Evolutionary conservation across 2,888 invertebrate species (phyloP).

Genomic region (Zhengitettix transpicula): DNA sequence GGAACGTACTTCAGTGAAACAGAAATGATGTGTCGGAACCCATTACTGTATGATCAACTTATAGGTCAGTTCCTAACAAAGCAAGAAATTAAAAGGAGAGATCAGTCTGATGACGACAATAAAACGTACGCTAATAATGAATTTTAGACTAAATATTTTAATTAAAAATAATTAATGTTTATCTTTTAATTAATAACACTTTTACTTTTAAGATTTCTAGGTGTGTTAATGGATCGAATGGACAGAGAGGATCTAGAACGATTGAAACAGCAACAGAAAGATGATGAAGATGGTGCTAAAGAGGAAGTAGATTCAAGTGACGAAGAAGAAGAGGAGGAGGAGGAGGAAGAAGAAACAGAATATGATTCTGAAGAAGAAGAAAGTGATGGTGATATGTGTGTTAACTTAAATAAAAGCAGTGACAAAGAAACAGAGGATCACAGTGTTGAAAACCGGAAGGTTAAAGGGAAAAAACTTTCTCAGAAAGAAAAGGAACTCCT

Average conservation of each 20-base stretch:
- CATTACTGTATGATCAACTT: slow-evolving; percentile 75
- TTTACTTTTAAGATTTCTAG: slow-evolving; percentile 36
- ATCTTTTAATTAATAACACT: slow-evolving; percentile 2
- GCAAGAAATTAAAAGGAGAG: slow-evolving; percentile 50
- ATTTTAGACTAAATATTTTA: background rate
- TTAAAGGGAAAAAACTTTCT: slow-evolving; percentile 13
- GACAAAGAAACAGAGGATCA: slow-evolving; percentile 11
- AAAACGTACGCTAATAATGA: slow-evolving; percentile 25
- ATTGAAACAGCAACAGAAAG: slow-evolving; percentile 38
- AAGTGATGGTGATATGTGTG: background rate
- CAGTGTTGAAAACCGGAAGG: too few species aligned
- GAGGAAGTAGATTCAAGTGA: background rate
- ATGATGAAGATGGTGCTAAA: slow-evolving; percentile 20
- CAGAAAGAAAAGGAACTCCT: slow-evolving; percentile 36
- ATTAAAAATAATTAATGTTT: background rate
- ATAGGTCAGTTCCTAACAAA: slow-evolving; percentile 72
- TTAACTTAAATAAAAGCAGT: background rate
- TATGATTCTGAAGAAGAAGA: background rate
- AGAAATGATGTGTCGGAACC: slow-evolving; percentile 87
- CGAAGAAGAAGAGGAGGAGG: slow-evolving; percentile 1
- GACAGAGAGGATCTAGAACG: slow-evolving; percentile 52
- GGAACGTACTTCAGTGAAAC: slow-evolving; percentile 74
- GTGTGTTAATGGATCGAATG: slow-evolving; percentile 63
- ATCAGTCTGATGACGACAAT: slow-evolving; percentile 26
- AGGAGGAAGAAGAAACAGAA: background rate